Conservation (phyloP, 2,113 vertebrate species). For the Glaucomys volans region DNA sequence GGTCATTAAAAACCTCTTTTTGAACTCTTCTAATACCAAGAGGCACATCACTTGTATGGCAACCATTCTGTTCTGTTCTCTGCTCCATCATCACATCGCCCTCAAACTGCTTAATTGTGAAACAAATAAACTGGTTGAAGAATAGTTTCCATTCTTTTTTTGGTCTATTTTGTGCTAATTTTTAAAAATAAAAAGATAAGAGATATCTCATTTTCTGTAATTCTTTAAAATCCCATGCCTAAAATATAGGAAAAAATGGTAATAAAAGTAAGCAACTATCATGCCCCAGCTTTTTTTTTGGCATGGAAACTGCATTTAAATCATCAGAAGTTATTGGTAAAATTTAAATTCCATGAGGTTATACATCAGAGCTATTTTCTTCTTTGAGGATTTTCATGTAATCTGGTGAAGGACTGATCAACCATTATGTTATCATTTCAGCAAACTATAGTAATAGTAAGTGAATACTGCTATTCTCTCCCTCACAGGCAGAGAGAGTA, state of each 20-base stretch:
- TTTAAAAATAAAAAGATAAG: background rate
- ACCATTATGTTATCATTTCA: background rate
- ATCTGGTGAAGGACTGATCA: background rate
- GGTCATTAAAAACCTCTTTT: no score
- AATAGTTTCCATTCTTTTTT: background rate
- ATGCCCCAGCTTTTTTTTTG: background rate
- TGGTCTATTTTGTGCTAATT: background rate
- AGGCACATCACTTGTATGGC: no score
- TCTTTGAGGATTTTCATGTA: background rate
- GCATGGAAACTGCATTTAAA: background rate
- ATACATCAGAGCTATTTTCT: background rate
- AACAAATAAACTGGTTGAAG: background rate
- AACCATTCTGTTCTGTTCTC: background rate
- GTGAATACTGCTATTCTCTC: background rate
- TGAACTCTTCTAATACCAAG: no score
- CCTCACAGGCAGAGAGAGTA: background rate
- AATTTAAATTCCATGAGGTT: background rate
- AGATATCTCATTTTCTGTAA: slow-evolving; percentile 15
- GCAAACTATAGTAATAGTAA: background rate
- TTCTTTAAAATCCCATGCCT: background rate
- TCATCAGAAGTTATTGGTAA: background rate
- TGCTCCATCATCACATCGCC: background rate
- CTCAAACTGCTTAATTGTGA: background rate
- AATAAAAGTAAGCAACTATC: background rate
- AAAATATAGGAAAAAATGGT: background rate